Base-by-base conservation (phyloP, 1,140 invertebrate genomes). In the Cotesia typhae region DNA sequence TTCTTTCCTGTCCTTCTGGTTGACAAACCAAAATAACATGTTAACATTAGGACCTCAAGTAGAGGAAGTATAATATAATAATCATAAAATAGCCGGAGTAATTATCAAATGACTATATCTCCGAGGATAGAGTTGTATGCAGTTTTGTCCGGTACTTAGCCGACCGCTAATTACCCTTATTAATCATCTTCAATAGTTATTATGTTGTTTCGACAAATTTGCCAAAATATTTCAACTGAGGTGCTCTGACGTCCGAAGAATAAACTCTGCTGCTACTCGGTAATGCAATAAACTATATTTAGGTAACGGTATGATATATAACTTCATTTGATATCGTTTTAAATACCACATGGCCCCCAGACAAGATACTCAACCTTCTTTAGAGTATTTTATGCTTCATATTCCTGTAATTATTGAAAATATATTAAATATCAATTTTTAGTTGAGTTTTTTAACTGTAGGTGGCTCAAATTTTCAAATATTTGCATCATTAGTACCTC, bases 201-300 rank as follows among this genome's bases (percentile, higher is more conserved):
- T 37, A 28, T 59, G 17, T 59, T 17, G 4, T 9, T 28, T 9
- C 5, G 20, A 59, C 20, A 17, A 9, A 59, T 17, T 20, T 4
- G 4, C 9, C 5, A 20, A 10, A 17, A 36, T 36, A 17, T 60
- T 1, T 47, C 10, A 59, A 63, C 38, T 71, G 67, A 73, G 35
- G 53, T 61, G 17, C 53, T 67, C 67, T 67, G 70, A 74, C 73
- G 70, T 74, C 64, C 70, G 17, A 67, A 61, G 36, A 61, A 74
- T 67, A 51, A 35, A 12, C 61, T 38, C 41, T 68, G 72, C 72
- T 75, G 63, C 71, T 75, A 72, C 74, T 65, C 67, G 59, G 66
- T 75, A 75, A 72, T 70, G 74, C 70, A 75, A 75, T 75, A 75
- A 75, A 75, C 74, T 75, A 75, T 69, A 75, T 75, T 75, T 75